Conservation (phyloP, 1,140 invertebrate genomes). For the Ceratina calcarata region DNA sequence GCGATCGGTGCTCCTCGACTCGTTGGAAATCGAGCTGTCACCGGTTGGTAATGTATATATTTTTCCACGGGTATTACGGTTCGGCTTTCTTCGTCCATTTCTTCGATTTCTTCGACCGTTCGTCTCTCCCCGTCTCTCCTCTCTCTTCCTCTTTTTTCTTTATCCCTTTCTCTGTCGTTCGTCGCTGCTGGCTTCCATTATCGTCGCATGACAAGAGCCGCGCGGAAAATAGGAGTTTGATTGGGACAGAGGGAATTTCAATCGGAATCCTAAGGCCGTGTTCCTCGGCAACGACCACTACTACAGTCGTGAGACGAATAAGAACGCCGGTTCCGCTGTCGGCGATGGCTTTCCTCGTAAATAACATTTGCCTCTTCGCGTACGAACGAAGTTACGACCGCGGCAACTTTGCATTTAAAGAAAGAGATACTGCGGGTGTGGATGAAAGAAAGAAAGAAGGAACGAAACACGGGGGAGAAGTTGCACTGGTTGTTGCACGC, state of each 20-base stretch:
- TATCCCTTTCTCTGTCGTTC: background rate
- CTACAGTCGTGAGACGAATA: background rate
- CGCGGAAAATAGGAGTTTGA: conserved; percentile 71
- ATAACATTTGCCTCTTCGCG: conserved; percentile 66
- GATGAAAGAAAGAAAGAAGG: conserved; percentile 23
- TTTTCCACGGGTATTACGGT: conserved; percentile 4
- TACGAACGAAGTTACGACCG: conserved; percentile 62
- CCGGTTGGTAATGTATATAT: conserved; percentile 4
- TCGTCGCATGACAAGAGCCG: conserved; percentile 59
- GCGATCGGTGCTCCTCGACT: background rate
- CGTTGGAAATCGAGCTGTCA: conserved; percentile 36
- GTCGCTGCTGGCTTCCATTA: conserved; percentile 49
- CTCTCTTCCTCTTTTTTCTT: background rate
- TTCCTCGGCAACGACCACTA: background rate
- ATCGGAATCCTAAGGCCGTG: conserved; percentile 60
- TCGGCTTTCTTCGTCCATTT: conserved; percentile 12
- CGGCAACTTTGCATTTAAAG: conserved; percentile 52
- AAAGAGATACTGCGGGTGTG: conserved; percentile 23
- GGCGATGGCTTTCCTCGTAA: conserved; percentile 65
- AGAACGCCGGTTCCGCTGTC: background rate
- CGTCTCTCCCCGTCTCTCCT: background rate
- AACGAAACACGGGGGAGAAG: conserved; percentile 16
- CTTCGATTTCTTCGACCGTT: background rate
- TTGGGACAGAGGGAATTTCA: conserved; percentile 71
- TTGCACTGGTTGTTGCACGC: conserved; percentile 27